Evolutionary conservation across 2,888 invertebrate species (phyloP).

Genomic region (Seira sanloemensis): DNA sequence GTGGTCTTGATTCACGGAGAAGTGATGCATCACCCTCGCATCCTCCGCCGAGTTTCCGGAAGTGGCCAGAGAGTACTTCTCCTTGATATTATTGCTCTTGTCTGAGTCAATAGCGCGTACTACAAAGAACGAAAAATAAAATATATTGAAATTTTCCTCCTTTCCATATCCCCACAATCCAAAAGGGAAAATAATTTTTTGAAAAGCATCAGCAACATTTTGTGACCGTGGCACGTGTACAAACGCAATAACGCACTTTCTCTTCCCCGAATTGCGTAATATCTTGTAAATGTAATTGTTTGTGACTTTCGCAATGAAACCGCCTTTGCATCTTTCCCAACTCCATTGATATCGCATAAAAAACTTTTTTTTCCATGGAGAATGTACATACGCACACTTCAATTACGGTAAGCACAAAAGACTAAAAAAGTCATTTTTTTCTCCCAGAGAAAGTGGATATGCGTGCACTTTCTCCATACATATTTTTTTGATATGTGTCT

Average conservation of each 20-base stretch:
- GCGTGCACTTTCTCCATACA: too few species aligned
- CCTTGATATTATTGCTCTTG: conserved; percentile 89
- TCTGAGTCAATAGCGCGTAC: conserved; percentile 84
- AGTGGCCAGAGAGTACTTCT: conserved; percentile 85
- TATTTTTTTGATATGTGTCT: neutral
- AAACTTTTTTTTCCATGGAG: too few species aligned
- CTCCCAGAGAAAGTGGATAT: neutral
- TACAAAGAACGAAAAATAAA: conserved; percentile 66
- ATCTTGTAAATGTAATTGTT: neutral
- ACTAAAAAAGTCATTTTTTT: neutral
- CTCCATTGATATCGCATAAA: too few species aligned
- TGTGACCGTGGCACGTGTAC: neutral
- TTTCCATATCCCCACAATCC: too few species aligned
- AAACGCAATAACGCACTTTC: neutral
- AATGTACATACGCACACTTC: neutral
- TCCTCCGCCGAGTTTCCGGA: conserved; percentile 58
- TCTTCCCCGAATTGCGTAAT: neutral
- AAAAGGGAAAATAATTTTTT: too few species aligned
- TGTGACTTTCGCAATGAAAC: neutral
- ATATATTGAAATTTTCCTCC: neutral
- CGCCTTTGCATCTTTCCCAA: too few species aligned
- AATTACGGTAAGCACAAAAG: neutral
- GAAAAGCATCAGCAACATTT: too few species aligned
- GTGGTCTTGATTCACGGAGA: conserved; percentile 73
- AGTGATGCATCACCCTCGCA: conserved; percentile 66